Evolutionary conservation across 2,888 invertebrate species (phyloP), one percentile per base, ranked within the genome.

Genomic region (Netelia virgata): DNA sequence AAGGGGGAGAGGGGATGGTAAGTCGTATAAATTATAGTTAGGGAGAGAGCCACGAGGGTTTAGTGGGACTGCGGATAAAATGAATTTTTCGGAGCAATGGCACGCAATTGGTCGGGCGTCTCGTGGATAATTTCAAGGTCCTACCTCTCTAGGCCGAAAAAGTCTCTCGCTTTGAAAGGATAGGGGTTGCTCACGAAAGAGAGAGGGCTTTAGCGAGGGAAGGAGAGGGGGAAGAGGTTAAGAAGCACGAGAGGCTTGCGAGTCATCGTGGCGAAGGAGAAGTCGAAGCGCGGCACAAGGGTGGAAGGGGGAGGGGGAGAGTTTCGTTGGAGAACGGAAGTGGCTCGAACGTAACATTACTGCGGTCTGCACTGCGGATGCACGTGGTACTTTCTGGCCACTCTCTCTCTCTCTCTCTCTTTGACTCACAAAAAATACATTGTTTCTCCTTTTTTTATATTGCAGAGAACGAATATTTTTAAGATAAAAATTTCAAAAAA

Each of bases 361-460:
- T 88, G 91, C 90, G 88, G 91, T 90, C 90, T 91, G 90, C 91
- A 91, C 88, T 91, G 91, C 91, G 86, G 91, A 90, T 90, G 87
- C 87, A 88, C 88, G 87, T 87, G 86, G 72, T 55, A 63, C 82
- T 82, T 79, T 68, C 68, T 50, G 50, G 72, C 69, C 28, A 3
- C 28, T 28, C 28, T 3, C 28, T 28, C 5, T 28, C 28, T 28
- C 28, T 28, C 28, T 28, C 28, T 41, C 59, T 47, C 66, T 23
- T 43, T 47, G 57, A 79, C 72, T 50, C 70, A 72, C 75, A 57
- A 83, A 83, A 79, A 75, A 28, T 28, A 28, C 28, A 5, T 28
- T 28, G 28, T 5, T 28, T 5, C 28, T 5, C 28, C 28, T 28
- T 28, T 28, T 23, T 28, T 28, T 28, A 28, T 28, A 28, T 28